phyloP scores from a whole-genome alignment of 2,113 vertebrate species.

The Petaurus breviceps region DNA sequence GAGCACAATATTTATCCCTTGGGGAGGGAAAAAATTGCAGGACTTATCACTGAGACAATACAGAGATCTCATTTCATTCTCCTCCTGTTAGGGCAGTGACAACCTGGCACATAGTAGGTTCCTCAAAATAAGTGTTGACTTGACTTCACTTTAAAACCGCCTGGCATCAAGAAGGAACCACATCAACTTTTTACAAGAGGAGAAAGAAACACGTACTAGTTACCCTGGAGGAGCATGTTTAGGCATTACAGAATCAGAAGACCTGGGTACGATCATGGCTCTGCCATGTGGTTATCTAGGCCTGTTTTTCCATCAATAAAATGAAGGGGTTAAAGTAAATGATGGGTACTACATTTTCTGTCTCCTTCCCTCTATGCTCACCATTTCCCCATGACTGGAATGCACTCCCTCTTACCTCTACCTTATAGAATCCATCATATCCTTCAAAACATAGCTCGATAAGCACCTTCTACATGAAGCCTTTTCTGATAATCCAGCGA shows the following conservation, averaged over 20 bases:
- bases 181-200: constrained; percentile 42
- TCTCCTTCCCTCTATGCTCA: neutral
- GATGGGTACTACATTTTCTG: neutral
- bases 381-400: neutral
- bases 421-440: neutral
- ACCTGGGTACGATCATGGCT: neutral
- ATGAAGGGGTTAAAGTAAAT: neutral
- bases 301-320: neutral
- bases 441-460: neutral
- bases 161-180: constrained; percentile 56
- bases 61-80: neutral
- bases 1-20: constrained; percentile 70
- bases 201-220: constrained; percentile 25
- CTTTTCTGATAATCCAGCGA: neutral
- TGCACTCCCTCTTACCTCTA: neutral
- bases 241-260: neutral
- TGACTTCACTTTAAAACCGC: neutral
- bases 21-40: constrained; percentile 23
- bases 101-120: neutral
- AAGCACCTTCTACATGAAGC: neutral
- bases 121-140: neutral
- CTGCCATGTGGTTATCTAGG: neutral
- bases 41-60: constrained; percentile 44
- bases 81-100: neutral
- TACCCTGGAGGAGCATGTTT: neutral